phyloP scores from a whole-genome alignment of 2,797 vertebrate genomes.

The Tympanoctomys barrerae region DNA sequence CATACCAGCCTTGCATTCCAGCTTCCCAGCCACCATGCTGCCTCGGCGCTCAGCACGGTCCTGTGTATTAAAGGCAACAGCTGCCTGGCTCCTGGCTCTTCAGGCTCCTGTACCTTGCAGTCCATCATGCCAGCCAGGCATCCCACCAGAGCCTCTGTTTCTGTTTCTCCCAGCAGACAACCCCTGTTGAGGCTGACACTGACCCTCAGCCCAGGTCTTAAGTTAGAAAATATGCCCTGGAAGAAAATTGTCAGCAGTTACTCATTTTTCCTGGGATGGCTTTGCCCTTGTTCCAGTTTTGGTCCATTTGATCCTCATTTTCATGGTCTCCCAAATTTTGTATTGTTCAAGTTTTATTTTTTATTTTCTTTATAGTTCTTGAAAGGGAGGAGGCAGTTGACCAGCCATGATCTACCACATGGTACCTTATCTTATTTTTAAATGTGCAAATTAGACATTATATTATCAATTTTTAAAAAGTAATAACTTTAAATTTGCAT shows the following conservation, averaged over 20 bases:
- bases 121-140: not conserved
- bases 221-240: not conserved
- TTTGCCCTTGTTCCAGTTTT: not conserved
- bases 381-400: not conserved
- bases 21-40: not conserved
- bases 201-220: not conserved
- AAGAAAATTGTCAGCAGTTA: not conserved
- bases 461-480: not conserved
- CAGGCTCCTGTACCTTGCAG: not conserved
- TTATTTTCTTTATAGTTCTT: not conserved
- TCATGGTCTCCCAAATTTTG: not conserved
- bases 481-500: not conserved
- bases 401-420: not conserved
- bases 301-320: not conserved
- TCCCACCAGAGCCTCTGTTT: not conserved
- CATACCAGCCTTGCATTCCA: not conserved
- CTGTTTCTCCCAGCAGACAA: not conserved
- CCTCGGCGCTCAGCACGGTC: not conserved
- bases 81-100: not conserved
- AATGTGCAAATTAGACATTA: not conserved
- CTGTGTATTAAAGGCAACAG: not conserved
- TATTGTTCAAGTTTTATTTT: not conserved
- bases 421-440: slow-evolving; percentile 26
- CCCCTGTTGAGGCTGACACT: not conserved
- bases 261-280: not conserved